Evolutionary conservation across 1,140 invertebrate genomes (phyloP), one percentile per base, ranked within the genome.

Genomic region (Drosophila parvula): DNA sequence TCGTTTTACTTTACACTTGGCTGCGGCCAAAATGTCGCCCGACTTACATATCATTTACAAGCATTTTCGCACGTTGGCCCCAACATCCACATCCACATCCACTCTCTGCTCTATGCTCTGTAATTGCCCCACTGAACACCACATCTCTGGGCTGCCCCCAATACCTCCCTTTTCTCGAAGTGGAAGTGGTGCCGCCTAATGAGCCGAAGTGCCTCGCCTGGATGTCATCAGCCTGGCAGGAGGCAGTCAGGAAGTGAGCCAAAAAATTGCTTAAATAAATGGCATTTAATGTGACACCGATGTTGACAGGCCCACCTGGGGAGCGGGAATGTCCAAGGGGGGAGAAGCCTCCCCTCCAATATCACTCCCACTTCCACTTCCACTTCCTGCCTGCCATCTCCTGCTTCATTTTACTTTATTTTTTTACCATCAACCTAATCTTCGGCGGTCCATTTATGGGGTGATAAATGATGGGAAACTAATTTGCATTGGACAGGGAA

Each of bases 221-320:
- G 79, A 82, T 80, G 83, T 88, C 83, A 88, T 88, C 83, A 79
- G 77, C 57, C 32, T 56, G 78, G 60, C 73, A 74, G 74, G 67
- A 74, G 79, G 58, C 82, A 82, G 70, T 60, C 83, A 88, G 83
- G 74, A 90, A 90, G 88, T 89, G 77, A 88, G 78, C 83, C 86
- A 90, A 82, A 90, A 90, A 90, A 89, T 89, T 79, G 81, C 75
- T 81, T 81, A 86, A 89, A 90, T 85, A 89, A 89, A 89, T 90
- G 85, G 78, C 85, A 89, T 79, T 81, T 85, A 89, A 89, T 85
- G 85, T 81, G 85, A 90, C 68, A 81, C 75, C 78, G 68, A 64
- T 47, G 62, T n/a, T 70, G 77, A 75, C 62, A 70, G 48, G 38
- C 5, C 50, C 38, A 76, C 60, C 40, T 58, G 55, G 62, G 62